Base-by-base conservation (phyloP, 2,888 invertebrate genomes). In the Hypercompe scribonia region DNA sequence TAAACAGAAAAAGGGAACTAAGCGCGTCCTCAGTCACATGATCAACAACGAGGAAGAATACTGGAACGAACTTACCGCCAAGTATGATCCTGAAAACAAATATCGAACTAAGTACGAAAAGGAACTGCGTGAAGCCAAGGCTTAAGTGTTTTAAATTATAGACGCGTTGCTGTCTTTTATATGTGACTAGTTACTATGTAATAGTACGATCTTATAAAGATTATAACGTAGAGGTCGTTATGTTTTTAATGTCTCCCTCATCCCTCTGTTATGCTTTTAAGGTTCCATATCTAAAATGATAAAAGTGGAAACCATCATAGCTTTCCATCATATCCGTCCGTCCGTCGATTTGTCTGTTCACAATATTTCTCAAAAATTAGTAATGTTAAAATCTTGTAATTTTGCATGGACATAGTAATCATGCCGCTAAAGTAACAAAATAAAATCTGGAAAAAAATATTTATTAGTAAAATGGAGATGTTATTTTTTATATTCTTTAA, bases 31-130 rank as follows among this genome's bases (percentile, higher is more conserved):
- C 70, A 69, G 70, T 0, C 86, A 89, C 79, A 79, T 91, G 42
- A 87, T 89, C 77, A 88, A 90, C 73, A 69, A 90, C 13, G 87
- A 90, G 63, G 74, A 78, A 95, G 90, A 87, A 0, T 86, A 76
- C 78, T 94, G 94, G 93, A 73, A 80, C 1, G 80, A 91, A 70
- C 87, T 95, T 24, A 81, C 84, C 28, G 85, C 79, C 34, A 93
- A 93, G 72, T 94, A 90, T 77, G 95, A 95, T 75, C 92, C 93
- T 0, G 78, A 85, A 0, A 86, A 81, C 42, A 87, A 89, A 54
- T 94, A 89, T 81, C 79, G 84, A 10, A 80, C 75, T 3, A 89
- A 89, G 63, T 93, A 93, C 76, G 92, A 94, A 71, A 78, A 83
- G 5, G 90, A 91, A 70, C 84, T 91, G 0, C 85, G 81, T 31